Evolutionary conservation across 1,140 invertebrate genomes (phyloP).

Genomic region (Ooceraea biroi): DNA sequence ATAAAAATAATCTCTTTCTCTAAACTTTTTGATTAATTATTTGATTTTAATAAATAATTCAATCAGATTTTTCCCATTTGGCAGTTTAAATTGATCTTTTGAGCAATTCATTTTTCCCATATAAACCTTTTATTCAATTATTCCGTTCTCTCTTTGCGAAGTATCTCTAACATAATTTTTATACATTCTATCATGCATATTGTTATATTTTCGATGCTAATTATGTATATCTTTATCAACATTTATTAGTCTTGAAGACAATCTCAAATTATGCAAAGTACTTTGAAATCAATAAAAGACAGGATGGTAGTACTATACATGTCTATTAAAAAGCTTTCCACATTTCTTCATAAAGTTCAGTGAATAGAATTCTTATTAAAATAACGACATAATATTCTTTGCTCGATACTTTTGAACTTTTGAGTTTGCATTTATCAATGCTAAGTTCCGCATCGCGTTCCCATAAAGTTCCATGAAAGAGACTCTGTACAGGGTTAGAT

Average conservation of each 20-base stretch:
- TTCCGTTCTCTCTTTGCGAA: neutral
- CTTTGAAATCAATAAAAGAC: neutral
- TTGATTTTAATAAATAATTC: no score
- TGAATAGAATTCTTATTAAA: neutral
- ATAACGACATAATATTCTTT: slow-evolving; percentile 1
- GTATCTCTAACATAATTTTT: neutral
- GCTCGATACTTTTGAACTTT: no score
- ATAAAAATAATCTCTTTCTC: neutral
- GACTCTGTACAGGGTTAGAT: neutral
- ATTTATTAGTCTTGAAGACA: neutral
- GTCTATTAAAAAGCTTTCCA: neutral
- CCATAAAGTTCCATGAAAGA: neutral
- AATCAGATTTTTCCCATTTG: no score
- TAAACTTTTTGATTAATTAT: no score
- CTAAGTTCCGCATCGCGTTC: neutral
- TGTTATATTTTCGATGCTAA: neutral
- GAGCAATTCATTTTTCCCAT: neutral
- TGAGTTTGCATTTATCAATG: neutral
- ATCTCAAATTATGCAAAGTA: neutral
- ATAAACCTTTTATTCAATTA: slow-evolving; percentile 1
- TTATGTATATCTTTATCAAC: no score
- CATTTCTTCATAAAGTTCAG: neutral
- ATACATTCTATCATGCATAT: neutral
- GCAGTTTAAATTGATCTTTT: neutral
- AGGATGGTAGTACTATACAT: neutral